phyloP scores from a whole-genome alignment of 53 echinoderm and acorn worm species.

The Arbacia lixula region DNA sequence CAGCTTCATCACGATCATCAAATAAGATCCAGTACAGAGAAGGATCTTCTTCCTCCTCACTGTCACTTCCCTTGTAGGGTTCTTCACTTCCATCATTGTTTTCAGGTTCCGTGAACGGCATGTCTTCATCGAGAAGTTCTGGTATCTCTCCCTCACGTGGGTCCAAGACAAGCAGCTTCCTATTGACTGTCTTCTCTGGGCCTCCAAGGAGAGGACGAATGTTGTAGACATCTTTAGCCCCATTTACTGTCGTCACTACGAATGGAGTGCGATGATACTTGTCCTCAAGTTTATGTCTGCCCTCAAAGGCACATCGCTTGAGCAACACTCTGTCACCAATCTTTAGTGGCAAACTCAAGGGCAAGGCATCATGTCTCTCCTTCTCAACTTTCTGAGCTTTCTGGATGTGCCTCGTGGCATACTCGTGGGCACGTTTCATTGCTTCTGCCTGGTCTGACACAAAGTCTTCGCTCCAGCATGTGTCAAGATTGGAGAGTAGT shows the following conservation, averaged over 20 bases:
- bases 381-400: constrained; percentile 22
- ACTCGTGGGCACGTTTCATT: constrained; percentile 4
- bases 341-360: constrained; percentile 1
- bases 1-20: too few species aligned
- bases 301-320: constrained; percentile 57
- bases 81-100: too few species aligned
- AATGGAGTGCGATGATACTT: constrained; percentile 54
- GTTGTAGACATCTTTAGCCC: constrained; percentile 37
- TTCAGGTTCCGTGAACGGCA: too few species aligned
- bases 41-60: too few species aligned
- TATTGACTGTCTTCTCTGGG: constrained; percentile 44
- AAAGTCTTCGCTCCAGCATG: constrained; percentile 59
- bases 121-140: too few species aligned
- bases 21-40: too few species aligned
- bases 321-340: constrained; percentile 48
- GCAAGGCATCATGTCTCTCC: constrained; percentile 17
- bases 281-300: constrained; percentile 66
- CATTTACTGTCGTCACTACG: constrained; percentile 45
- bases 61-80: too few species aligned
- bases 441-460: constrained; percentile 31
- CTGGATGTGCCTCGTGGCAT: constrained; percentile 17
- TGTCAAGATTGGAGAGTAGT: constrained; percentile 20
- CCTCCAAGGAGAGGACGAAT: constrained; percentile 70
- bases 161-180: constrained; percentile 50
- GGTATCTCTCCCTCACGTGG: constrained; percentile 59